Base-by-base conservation (phyloP, 2,113 vertebrate genomes). In the Miniopterus natalensis region DNA sequence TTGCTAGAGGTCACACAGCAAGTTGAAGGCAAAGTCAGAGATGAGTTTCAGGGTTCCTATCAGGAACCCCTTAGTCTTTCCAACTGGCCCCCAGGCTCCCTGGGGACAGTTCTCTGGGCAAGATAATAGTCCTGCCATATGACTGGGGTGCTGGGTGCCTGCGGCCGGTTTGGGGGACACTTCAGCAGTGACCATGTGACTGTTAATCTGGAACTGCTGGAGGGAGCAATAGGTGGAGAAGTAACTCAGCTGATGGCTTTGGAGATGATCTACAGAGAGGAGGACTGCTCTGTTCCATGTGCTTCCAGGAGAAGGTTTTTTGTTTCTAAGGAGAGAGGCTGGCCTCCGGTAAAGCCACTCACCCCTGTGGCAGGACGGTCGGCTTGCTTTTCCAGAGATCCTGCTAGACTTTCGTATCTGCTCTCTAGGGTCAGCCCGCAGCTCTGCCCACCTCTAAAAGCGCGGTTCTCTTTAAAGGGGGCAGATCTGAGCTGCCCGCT, bases 361-460 rank as follows among this genome's bases (percentile, higher is more conserved):
- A 47, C 3, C 31, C 5, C 12, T 17, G 53, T 17, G 61, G 15
- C 27, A 1, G 55, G 42, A 13, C 0, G 8, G 49, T 13, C 1
- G 2, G 55, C 75, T 57, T 53, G 12, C 42, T 8, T 84, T 36
- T 91, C 63, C 70, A 57, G 2, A 0, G 14, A 13, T 23, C 36
- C 49, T 10, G 1, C 75, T n/a, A 36, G 45, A 6, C 66, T 11
- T 47, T 79, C 53, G 3, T 12, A 0, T 14, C 40, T 0, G 8
- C 1, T 1, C 23, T 20, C 7, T 13, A 3, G 55, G 49, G 1
- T 59, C 3, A 0, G n/a, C 31, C 5, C 0, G 2, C 42, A 20
- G 31, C 13, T 0, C 27, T 23, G 53, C 27, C n/a, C 15, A 4
- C 45, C 42, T 45, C 12, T 20, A 6, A 0, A 63, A 5, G 4